Evolutionary conservation across 2,888 invertebrate species (phyloP).

Genomic region (Diarsia brunnea): DNA sequence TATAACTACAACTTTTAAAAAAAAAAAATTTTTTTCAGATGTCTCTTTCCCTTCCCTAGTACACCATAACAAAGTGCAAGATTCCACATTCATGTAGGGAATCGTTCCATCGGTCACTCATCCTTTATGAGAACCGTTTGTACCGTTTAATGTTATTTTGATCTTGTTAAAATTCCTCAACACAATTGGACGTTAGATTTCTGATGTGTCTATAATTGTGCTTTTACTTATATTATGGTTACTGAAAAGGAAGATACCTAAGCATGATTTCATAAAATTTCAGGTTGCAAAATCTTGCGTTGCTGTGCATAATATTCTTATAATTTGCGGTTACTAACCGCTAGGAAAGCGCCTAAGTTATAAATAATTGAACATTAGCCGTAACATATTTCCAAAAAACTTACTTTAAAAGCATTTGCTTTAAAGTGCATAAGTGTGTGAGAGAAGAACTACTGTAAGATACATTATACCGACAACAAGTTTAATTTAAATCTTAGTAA

Average conservation of each 20-base stretch:
- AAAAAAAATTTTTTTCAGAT: not conserved
- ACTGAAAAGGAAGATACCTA: not conserved
- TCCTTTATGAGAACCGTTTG: conserved; percentile 12
- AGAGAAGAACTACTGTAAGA: conserved; percentile 52
- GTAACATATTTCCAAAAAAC: conserved; percentile 51
- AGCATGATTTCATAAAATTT: not conserved
- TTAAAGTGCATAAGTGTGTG: conserved; percentile 58
- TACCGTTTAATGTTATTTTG: conserved; percentile 4
- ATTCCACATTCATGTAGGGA: conserved; percentile 40
- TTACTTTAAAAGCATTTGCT: conserved; percentile 55
- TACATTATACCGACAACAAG: conserved; percentile 48
- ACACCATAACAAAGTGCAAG: conserved; percentile 19
- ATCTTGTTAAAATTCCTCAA: not conserved
- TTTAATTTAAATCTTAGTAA: conserved; percentile 55
- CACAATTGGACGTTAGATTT: not conserved
- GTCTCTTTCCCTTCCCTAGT: conserved; percentile 22
- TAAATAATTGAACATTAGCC: conserved; percentile 45
- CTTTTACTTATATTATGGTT: not conserved
- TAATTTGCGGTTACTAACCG: not conserved
- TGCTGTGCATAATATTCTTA: not conserved
- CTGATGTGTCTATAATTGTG: not conserved
- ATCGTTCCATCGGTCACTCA: conserved; percentile 38
- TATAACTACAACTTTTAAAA: not conserved
- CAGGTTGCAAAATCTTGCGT: not conserved
- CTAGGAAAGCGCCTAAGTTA: conserved; percentile 11